Evolutionary conservation across 2,113 vertebrate genomes (phyloP), one percentile per base, ranked within the genome.

Genomic region (Myrmecophaga tridactyla): DNA sequence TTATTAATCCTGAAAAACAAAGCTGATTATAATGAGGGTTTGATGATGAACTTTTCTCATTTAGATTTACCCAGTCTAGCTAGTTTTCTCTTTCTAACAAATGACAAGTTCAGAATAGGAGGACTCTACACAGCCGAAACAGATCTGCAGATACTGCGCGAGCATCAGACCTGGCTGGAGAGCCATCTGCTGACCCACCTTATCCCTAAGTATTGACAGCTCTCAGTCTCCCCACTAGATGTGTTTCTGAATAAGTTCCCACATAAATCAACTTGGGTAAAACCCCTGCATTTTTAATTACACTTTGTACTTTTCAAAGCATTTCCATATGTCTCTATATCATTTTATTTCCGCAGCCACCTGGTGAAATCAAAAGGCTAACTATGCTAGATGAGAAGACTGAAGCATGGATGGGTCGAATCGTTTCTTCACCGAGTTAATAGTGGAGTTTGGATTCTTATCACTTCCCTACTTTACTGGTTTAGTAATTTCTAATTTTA

Each of bases 401-500:
- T 9, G 58, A 92, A 41, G 12, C 73, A 13, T 4, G 43, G 39
- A 82, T 23, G 36, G 14, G 27, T 72, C 29, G 4, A 25, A 10
- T 14, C 21, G 72, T 29, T 60, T 58, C 11, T 51, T 82, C 7
- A 2, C 27, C 6, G 34, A 51, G 12, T 92, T 89, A 75, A 48
- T 6, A 46, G 51, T 9, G 3, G 39, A 41, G 31, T 31, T 88
- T 58, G 58, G 43, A 53, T 63, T 12, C 2, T 72, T 51, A 92
- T 34, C 18, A 62, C 73, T 60, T 82, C 34, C n/a, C 27, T 80
- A 12, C 23, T 41, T 60, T 51, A 80, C 91, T 51, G 29, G 84
- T 80, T 91, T 23, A 70, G 60, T 70, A 13, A 63, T 48, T 88
- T 78, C 83, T 13, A 4, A 86, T 94, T 83, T 90, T 60, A 92